These are phyloP conservation scores for Neodiprion lecontei DNA, from an alignment of 1,140 invertebrate genomes.

Conservation along the genomic window DNA sequence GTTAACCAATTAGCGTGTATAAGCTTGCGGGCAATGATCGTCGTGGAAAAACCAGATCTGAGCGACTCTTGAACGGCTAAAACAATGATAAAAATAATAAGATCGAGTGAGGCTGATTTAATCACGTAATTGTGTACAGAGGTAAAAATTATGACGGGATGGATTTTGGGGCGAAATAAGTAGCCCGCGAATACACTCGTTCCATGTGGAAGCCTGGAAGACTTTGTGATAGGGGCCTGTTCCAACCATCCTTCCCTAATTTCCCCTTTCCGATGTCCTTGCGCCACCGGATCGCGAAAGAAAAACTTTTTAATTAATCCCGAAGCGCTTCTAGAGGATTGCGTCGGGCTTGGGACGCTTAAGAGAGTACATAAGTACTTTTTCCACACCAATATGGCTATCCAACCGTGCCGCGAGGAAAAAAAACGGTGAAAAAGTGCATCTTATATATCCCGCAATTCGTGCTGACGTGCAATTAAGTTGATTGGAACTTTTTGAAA, in stretches of 20 bases:
- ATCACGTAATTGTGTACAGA: too few relatives aligned
- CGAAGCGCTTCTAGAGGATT: neutral
- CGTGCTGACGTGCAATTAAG: neutral
- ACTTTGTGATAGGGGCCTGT: too few relatives aligned
- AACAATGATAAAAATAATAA: too few relatives aligned
- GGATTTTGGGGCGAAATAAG: too few relatives aligned
- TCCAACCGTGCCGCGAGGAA: neutral
- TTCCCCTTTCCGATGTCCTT: neutral
- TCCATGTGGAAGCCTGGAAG: too few relatives aligned
- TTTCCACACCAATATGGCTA: neutral
- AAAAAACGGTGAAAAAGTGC: neutral
- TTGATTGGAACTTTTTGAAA: neutral
- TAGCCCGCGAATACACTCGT: too few relatives aligned
- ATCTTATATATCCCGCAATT: neutral
- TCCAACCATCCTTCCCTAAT: neutral
- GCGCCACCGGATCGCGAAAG: neutral
- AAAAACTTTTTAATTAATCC: constrained; percentile 5
- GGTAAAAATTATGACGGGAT: too few relatives aligned
- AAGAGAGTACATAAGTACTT: neutral
- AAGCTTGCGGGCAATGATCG: too few relatives aligned
- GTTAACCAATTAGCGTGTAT: too few relatives aligned
- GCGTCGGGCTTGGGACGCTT: neutral
- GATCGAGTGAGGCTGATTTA: too few relatives aligned
- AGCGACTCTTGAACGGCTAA: too few relatives aligned
- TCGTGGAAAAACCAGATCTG: too few relatives aligned